A percentile compares a stretch with the other conserved stretches of the same genome.
These are phyloP conservation scores for Serranus cabrilla DNA, from an alignment of 2,797 vertebrate genomes.

Conservation along the genomic window DNA sequence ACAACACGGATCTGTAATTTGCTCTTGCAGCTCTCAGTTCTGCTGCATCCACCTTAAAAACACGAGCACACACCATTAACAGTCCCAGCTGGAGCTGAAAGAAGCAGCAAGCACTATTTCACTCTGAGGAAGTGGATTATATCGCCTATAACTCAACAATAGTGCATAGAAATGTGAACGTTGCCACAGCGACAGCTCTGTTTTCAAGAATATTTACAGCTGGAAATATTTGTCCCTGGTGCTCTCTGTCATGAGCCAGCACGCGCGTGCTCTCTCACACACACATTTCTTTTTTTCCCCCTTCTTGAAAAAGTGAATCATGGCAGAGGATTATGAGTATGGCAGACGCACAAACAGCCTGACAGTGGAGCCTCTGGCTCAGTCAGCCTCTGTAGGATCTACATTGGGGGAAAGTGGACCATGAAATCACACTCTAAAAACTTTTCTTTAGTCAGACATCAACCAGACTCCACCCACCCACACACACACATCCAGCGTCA, in stretches of 20 bases:
- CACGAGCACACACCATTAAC: neutral
- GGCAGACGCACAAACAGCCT: constrained; percentile 71
- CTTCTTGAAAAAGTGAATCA: constrained; percentile 74
- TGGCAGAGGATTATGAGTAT: constrained; percentile 73
- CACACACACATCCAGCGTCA: constrained; percentile 1
- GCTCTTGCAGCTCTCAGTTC: constrained; percentile 15
- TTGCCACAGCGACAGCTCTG: constrained; percentile 80
- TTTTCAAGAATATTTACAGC: constrained; percentile 83
- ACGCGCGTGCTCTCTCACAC: neutral
- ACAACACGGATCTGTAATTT: neutral
- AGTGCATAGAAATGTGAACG: constrained; percentile 46
- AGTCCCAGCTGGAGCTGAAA: constrained; percentile 6
- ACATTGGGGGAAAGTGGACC: constrained; percentile 40
- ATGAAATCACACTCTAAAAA: constrained; percentile 37
- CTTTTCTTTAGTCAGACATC: constrained; percentile 1
- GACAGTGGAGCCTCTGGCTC: constrained; percentile 41
- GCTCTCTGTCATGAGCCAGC: constrained; percentile 54
- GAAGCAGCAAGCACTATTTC: constrained; percentile 6
- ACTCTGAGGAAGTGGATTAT: constrained; percentile 35
- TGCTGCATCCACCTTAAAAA: neutral
- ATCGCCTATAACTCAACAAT: constrained; percentile 44
- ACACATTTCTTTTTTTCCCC: constrained; percentile 26
- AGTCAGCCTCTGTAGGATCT: constrained; percentile 46
- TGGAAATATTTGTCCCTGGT: constrained; percentile 85
- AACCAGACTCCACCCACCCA: constrained; percentile 2